Evolutionary conservation across 2,113 vertebrate species (phyloP).

Genomic region (Phasianus colchicus): DNA sequence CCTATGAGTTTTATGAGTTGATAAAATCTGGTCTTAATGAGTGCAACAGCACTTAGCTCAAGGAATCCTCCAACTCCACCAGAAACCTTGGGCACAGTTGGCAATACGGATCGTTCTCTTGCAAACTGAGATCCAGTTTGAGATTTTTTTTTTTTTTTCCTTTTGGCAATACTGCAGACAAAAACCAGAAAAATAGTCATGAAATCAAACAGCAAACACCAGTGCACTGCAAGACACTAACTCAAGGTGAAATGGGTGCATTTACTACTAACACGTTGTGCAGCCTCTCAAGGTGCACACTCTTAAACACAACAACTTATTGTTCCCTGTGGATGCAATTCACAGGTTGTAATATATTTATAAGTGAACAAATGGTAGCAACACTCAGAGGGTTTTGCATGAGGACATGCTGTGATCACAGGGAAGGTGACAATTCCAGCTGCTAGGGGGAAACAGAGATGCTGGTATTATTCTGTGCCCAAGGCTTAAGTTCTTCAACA

Average conservation of each 20-base stretch:
- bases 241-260: neutral
- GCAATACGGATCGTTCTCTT: neutral
- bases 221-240: neutral
- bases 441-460: neutral
- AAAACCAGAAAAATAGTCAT: neutral
- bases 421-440: neutral
- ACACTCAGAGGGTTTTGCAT: neutral
- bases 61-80: neutral
- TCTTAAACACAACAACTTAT: neutral
- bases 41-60: neutral
- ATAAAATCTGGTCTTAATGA: neutral
- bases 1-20: neutral
- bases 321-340: neutral
- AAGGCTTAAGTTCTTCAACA: neutral
- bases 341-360: neutral
- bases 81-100: neutral
- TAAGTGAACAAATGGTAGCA: neutral
- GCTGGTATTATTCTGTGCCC: rapidly evolving
- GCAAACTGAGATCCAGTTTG: neutral
- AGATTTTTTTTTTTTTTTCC: neutral
- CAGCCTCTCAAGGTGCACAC: neutral
- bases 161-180: neutral
- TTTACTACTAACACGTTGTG: neutral
- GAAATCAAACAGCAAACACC: neutral
- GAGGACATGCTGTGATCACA: neutral